These are phyloP conservation scores for Polydrusus pterygomalis DNA, from an alignment of 2,888 invertebrate species.

Conservation along the genomic window DNA sequence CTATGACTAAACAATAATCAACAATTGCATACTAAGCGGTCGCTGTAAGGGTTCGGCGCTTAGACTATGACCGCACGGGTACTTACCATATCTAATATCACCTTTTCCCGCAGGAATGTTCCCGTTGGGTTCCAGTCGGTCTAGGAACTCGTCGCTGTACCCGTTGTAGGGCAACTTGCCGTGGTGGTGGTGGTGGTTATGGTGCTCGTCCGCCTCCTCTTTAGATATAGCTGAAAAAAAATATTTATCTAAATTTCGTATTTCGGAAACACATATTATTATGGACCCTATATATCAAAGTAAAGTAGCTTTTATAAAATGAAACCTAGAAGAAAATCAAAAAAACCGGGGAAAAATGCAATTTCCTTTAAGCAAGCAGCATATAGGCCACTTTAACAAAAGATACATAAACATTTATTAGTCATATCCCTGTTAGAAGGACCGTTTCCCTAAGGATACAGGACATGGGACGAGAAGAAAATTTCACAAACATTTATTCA, in stretches of 20 bases:
- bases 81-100: conserved; percentile 81
- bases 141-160: conserved; percentile 95
- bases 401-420: conserved; percentile 41
- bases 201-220: conserved; percentile 87
- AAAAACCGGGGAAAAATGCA: not conserved
- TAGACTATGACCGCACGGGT: no score
- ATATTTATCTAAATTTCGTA: no score
- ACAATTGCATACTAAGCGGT: no score
- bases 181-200: conserved; percentile 64
- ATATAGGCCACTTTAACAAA: conserved; percentile 26
- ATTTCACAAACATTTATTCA: no score
- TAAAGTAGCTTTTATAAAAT: no score
- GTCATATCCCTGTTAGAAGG: conserved; percentile 29
- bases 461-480: not conserved
- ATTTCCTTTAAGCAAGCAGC: not conserved
- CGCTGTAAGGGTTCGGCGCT: no score
- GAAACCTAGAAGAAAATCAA: not conserved
- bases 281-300: no score
- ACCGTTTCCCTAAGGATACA: conserved; percentile 18
- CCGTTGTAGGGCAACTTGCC: conserved; percentile 93
- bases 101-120: conserved; percentile 92
- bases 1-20: no score
- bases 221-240: conserved; percentile 88
- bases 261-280: no score
- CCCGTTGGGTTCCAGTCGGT: conserved; percentile 94